Conservation (phyloP, 2,113 vertebrate genomes). For the Eublepharis macularius region DNA sequence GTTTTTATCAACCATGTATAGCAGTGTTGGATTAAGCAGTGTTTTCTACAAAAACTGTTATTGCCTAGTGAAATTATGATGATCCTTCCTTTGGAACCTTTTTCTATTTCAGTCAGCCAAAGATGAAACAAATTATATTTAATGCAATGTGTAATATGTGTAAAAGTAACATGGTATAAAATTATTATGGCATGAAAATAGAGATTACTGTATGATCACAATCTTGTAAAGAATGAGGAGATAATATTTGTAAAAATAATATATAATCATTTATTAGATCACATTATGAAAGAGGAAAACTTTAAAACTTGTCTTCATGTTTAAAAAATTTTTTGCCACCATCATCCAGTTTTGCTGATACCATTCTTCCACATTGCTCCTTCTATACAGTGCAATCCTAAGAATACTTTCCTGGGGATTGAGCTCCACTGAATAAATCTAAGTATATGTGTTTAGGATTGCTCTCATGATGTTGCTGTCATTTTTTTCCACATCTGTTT, state of each 20-base stretch:
- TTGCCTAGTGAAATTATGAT: slow-evolving; percentile 1
- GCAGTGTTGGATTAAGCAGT: too few relatives aligned
- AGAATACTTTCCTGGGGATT: too few relatives aligned
- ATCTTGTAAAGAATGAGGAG: background rate
- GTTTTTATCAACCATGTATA: background rate
- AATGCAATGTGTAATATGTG: background rate
- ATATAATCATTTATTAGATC: background rate
- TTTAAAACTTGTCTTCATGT: background rate
- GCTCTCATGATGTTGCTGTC: too few relatives aligned
- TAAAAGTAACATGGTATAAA: background rate
- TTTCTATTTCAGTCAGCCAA: background rate
- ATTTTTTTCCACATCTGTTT: too few relatives aligned
- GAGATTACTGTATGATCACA: background rate
- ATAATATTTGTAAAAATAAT: background rate
- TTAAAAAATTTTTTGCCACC: background rate
- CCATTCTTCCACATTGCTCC: background rate
- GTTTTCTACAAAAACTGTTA: background rate
- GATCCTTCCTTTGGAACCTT: background rate
- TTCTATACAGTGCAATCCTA: too few relatives aligned
- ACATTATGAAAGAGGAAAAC: background rate
- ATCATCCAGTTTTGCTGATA: background rate
- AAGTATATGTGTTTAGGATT: too few relatives aligned
- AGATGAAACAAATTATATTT: background rate
- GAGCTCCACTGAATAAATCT: too few relatives aligned
- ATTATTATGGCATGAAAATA: background rate